phyloP scores from a whole-genome alignment of 2,797 vertebrate genomes.

The Liasis olivaceus region DNA sequence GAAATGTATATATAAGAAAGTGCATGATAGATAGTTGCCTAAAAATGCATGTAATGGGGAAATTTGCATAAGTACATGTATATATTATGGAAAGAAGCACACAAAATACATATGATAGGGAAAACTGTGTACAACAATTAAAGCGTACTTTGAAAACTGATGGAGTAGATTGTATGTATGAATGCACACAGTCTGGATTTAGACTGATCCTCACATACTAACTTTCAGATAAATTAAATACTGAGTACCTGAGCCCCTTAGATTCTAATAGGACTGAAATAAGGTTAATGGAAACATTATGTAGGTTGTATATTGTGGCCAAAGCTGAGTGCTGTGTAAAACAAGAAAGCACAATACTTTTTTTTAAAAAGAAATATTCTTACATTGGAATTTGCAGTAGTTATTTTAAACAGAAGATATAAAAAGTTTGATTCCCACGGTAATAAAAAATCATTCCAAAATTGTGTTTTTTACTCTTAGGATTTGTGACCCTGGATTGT shows the following conservation, averaged over 20 bases:
- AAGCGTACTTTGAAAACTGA: not conserved
- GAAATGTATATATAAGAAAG: not conserved
- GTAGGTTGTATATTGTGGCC: not conserved
- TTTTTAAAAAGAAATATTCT: not conserved
- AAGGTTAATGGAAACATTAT: not conserved
- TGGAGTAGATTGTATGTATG: not conserved
- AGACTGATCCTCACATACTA: not conserved
- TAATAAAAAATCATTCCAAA: not conserved
- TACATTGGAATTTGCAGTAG: not conserved
- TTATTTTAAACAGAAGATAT: not conserved
- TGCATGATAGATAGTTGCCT: not conserved
- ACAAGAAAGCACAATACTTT: not conserved
- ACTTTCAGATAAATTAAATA: not conserved
- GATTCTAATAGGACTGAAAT: not conserved
- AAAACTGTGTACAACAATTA: not conserved
- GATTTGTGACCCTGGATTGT: constrained; percentile 22
- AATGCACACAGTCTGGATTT: not conserved
- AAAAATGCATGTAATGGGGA: not conserved
- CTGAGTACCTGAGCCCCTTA: not conserved
- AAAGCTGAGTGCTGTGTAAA: not conserved
- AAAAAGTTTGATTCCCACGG: not conserved
- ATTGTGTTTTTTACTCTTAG: not conserved
- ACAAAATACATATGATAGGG: not conserved
- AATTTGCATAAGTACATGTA: not conserved
- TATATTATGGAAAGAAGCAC: not conserved